Evolutionary conservation across 2,888 invertebrate species (phyloP), one percentile per base, ranked within the genome.

Genomic region (Eupithecia abbreviata): DNA sequence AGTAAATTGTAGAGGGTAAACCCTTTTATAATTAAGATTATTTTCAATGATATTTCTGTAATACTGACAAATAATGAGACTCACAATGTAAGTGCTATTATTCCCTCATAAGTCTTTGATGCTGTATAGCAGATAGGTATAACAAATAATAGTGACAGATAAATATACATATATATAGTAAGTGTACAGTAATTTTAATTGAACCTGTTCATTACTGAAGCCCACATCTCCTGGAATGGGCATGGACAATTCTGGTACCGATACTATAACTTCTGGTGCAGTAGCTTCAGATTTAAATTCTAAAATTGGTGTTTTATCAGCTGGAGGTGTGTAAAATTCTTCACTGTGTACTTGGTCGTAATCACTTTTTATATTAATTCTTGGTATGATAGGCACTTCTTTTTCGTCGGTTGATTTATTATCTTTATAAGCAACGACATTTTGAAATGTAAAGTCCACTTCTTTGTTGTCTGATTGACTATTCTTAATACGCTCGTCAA

Each of bases 131-230:
- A 93, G 90, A 87, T 92, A 93, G 76, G 86, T 89, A 85, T 92
- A 93, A 85, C 91, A 92, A 82, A 90, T 83, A 86, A 92, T 83
- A 85, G 90, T 92, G 88, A 92, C 90, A 90, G 85, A 91, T 85
- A 91, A 86, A 88, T 90, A 92, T 84, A 92, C 88, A 90, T 87
- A 91, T 80, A 91, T 84, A 90, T 92, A 93, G 85, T 90, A 91
- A 90, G 87, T 89, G 88, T 89, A 93, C 88, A 93, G 87, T 92
- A 91, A 92, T 90, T 92, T 92, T 87, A 91, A 88, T 89, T 92
- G 88, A 88, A 94, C 94, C 94, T 94, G 91, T 87, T 92, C 87
- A 82, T 88, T 84, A 82, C 90, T 86, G 85, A 84, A 86, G 85
- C 81, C 86, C 77, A 82, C 82, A 80, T 86, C 83, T 77, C 90